These are phyloP conservation scores for Haliclona indistincta DNA, from an alignment of 37 sponge, comb jelly and placozoan species.

Conservation along the genomic window DNA sequence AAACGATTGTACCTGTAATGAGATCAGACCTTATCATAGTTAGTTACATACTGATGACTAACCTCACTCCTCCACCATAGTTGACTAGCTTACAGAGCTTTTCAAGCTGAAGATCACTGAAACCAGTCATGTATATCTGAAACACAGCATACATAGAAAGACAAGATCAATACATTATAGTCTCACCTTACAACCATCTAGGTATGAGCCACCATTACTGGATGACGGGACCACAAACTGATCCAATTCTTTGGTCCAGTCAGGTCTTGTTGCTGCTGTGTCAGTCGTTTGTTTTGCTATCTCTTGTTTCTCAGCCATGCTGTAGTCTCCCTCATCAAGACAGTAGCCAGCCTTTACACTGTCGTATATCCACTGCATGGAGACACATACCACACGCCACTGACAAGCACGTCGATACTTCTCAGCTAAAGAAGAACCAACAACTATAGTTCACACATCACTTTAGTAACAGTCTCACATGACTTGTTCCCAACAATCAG, in stretches of 20 bases:
- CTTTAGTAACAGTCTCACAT: no score
- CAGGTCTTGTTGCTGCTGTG: slow-evolving; percentile 3
- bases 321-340: slow-evolving; percentile 65
- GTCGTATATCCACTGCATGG: slow-evolving; percentile 70
- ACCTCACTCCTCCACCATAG: slow-evolving; percentile 59
- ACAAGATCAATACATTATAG: not conserved
- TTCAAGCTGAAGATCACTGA: slow-evolving; percentile 41
- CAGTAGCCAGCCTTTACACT: slow-evolving; percentile 60
- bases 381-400: slow-evolving; percentile 73
- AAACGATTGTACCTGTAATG: slow-evolving; percentile 32
- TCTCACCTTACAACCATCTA: slow-evolving; percentile 65
- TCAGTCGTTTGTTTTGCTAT: not conserved
- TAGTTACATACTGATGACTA: not conserved
- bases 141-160: not conserved
- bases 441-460: no score
- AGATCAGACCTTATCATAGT: no score
- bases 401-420: slow-evolving; percentile 81
- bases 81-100: slow-evolving; percentile 48
- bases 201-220: slow-evolving; percentile 6
- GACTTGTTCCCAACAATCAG: slow-evolving; percentile 63
- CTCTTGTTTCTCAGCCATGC: not conserved
- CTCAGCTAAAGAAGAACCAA: slow-evolving; percentile 39
- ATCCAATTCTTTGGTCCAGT: slow-evolving; percentile 37
- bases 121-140: slow-evolving; percentile 66
- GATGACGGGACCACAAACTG: slow-evolving; percentile 22